Evolutionary conservation across 2,113 vertebrate species (phyloP), one percentile per base, ranked within the genome.

Genomic region (Nyctereutes procyonoides): DNA sequence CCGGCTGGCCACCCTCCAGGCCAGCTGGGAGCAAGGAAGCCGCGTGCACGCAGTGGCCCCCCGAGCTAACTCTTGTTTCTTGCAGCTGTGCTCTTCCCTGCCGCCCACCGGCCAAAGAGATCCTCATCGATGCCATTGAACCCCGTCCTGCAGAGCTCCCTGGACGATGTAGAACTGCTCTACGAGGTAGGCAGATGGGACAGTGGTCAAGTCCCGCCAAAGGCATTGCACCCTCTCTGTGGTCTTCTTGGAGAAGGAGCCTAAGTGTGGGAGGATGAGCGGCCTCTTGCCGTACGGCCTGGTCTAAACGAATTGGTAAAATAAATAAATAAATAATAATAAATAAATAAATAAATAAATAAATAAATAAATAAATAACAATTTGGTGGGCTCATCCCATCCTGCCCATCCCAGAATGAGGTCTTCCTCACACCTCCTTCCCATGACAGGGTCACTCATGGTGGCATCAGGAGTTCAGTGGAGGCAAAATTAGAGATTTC

Each of bases 161-260:
- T 99, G 97, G 98, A 99, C 74, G 99, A 99, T 0, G 98, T 99
- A 83, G 98, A 99, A 63, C 98, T 99, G 97, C 99, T 99, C 38
- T 99, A 92, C 2, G 97, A 98, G 97, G 97, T 98, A 97, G 58
- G 96, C n/a, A n/a, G 79, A 63, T 4, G 65, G n/a, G 30, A 53
- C 38, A 1, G 26, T 0, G 20, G 24, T 24, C 56, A 48, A 11
- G 43, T 7, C 51, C 19, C 20, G 17, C 71, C 22, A 28, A 77
- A n/a, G 73, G 11, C 26, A 1, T 6, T 17, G 13, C 0, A 0
- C 26, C 53, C n/a, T 38, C 58, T 80, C 84, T 77, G 0, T 35
- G 62, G 62, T 14, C 7, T 48, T 48, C 35, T 60, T 19, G 13
- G 16, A 82, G 35, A 35, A 87, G 63, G 73, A 53, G 51, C 20